Percentiles rank a stretch among this genome's conserved stretches.
Conservation (phyloP, 2,797 vertebrate genomes). For the Sebastes oblongus region DNA sequence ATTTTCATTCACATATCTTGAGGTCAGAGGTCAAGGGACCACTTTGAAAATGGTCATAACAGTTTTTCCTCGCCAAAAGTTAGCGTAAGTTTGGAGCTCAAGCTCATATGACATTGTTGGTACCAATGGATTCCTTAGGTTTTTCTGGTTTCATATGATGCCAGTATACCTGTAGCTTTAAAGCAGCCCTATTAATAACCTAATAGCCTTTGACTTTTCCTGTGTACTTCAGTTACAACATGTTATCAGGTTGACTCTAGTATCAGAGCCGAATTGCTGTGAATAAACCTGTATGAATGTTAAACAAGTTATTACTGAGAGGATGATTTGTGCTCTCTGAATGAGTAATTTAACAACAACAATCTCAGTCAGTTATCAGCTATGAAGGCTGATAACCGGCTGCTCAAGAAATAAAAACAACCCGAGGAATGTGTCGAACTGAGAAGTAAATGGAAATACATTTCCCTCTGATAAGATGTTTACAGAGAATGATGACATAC, state of each 20-base stretch:
- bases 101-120: too few species aligned
- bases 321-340: slow-evolving; percentile 35
- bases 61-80: too few species aligned
- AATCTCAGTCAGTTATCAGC: slow-evolving; percentile 23
- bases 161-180: too few species aligned
- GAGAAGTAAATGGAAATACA: background rate
- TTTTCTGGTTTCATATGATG: too few species aligned
- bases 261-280: slow-evolving; percentile 11
- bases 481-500: slow-evolving; percentile 24
- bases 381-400: background rate
- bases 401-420: slow-evolving; percentile 1
- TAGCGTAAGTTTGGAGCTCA: too few species aligned
- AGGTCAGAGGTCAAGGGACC: too few species aligned
- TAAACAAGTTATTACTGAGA: slow-evolving; percentile 35
- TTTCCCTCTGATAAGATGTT: background rate
- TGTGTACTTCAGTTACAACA: background rate
- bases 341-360: slow-evolving; percentile 40
- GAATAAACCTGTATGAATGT: slow-evolving; percentile 44
- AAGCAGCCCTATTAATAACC: background rate
- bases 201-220: background rate
- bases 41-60: too few species aligned
- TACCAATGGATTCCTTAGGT: too few species aligned
- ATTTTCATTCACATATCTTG: too few species aligned
- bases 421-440: background rate
- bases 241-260: background rate